Evolutionary conservation across 2,113 vertebrate species (phyloP), one percentile per base, ranked within the genome.

Genomic region (Nycticorax nycticorax): DNA sequence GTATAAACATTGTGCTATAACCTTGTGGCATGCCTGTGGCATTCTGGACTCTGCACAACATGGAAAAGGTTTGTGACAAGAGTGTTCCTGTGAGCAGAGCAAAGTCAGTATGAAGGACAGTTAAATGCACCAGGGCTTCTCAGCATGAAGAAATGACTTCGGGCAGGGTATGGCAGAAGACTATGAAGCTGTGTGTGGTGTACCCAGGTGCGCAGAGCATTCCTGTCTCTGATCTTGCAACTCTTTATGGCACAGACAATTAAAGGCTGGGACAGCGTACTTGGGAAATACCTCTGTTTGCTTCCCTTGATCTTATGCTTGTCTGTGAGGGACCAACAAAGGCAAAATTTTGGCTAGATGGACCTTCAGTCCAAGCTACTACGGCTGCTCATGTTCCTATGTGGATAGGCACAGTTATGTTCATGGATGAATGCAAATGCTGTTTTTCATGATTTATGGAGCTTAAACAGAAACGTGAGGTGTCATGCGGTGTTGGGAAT

Each of bases 131-230:
- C 21, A 33, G 28, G 52, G 41, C 41, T 77, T 62, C 60, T 57
- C 66, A 67, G 37, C 1, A 0, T 59, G 62, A 85, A 59, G 47
- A 48, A 88, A 39, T 27, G 32, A 85, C 37, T 30, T 14, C 16
- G 59, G 56, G 21, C 67, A 75, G 56, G 37, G 21, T 57, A 19
- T n/a, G 43, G 62, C 16, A 57, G 78, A 71, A 77, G 30, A 15
- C 27, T 23, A 1, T 16, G 41, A 30, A n/a, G 52, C n/a, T 88
- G 32, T 48, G 75, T 53, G 41, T 12, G 28, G 11, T 5, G 2
- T 32, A 59, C n/a, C n/a, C n/a, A 75, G 75, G 21, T 30, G 19
- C 0, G 1, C n/a, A 73, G 19, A 80, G 14, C 1, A 1, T 27
- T 77, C 23, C 45, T 64, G 15, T 39, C 37, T 53, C 33, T 81